Base-by-base conservation (phyloP, 2,888 invertebrate species). In the Pristionchus maxplancki region DNA sequence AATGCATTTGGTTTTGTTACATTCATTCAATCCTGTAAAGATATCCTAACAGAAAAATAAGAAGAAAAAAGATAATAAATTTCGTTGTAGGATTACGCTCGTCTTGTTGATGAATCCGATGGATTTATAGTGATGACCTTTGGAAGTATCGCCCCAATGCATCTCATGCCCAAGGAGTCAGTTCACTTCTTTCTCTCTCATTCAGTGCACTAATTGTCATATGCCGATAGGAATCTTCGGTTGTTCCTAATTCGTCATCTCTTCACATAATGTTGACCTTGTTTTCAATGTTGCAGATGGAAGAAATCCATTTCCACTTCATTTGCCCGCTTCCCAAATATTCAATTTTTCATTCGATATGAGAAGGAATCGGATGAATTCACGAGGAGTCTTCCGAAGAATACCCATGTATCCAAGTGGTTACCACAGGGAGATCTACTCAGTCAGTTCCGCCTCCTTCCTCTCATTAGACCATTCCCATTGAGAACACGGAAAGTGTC, bases 371-470 rank as follows among this genome's bases (percentile, higher is more conserved):
- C 24, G 0, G 86, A 86, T 48, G 64, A 67, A 28, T 86, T 64
- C 44, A 48, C 67, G 11, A 15, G 17, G 15, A 67, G 44, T 58
- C 89, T 89, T 5, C 89, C 89, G 3, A 67, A 85, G 37, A 89
- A 89, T 50, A 64, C 81, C 13, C 83, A 89, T 24, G 50, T 89
- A 17, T 82, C 62, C 67, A 89, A 89, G 86, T 89, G 89, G 89
- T 85, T 89, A 9, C 89, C 89, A n/a, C 89, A 89, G 50, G 67
- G 84, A n/a, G 89, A 89, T 62, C 88, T 89, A 28, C 88, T 89
- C n/a, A 81, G 86, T 86, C 13, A 44, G 86, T 67, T 15, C 11
- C 44, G 2, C 44, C n/a, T 3, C 28, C 11, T 31, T 50, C 82
- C 17, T n/a, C 28, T 50, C 44, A 11, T 48, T 13, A 50, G 1